Base-by-base conservation (phyloP, 1,140 invertebrate genomes). In the Apocrypta bakeri region DNA sequence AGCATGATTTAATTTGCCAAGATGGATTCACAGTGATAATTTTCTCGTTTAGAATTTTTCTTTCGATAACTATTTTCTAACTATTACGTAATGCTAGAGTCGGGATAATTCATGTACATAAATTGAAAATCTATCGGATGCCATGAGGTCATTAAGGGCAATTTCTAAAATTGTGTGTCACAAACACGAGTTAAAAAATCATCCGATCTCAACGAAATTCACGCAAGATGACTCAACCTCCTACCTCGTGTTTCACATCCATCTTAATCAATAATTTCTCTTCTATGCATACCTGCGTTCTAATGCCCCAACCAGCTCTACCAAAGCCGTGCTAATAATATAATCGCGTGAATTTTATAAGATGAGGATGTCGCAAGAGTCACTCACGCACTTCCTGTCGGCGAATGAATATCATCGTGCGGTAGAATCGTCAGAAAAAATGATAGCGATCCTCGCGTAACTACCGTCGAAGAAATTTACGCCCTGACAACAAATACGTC, bases 401-500 rank as follows among this genome's bases (percentile, higher is more conserved):
- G 27, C 63, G 24, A 25, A 27, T 29, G 3, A 14, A 66, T 29
- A 11, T 29, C 14, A 25, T 66, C 14, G 25, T 27, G 27, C 63
- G 63, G 24, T 64, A 66, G 4, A n/a, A 17, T 6, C n/a, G 25
- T 17, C 56, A 14, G 9, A 7, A 66, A 66, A 29, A 11, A 66
- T 66, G 24, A 4, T 14, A 14, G 14, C 81, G 76, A 74, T 27
- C 71, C 71, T 69, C 33, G 29, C 17, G 25, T 21, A 29, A 21
- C 17, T 69, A 17, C 29, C 48, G 40, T 12, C 11, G 17, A 69
- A 79, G 85, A 85, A 88, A 89, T 89, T 90, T 90, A 85, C 87
- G 86, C 82, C 85, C 84, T 79, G 87, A 74, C 87, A 88, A 90
- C 86, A 88, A 91, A 90, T 89, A 90, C 84, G 84, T 71, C 84